Base-by-base conservation (phyloP, 2,797 vertebrate genomes). In the Paratrypauchen microcephalus region DNA sequence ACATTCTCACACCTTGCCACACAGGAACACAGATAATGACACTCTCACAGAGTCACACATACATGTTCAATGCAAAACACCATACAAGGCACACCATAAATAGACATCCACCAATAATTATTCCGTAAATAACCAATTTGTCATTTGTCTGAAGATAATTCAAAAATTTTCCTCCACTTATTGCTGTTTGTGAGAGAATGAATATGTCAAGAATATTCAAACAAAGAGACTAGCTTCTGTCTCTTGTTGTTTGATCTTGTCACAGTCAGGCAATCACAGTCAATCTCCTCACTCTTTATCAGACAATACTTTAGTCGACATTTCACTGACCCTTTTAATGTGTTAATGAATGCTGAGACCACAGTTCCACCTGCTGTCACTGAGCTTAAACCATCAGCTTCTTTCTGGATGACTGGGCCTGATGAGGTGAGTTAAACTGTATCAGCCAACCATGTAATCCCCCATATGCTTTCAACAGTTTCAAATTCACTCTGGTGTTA, bases 361-460 rank as follows among this genome's bases (percentile, higher is more conserved):
- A 65, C 63, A 50, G 45, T 65, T 72, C 67, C 78, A 65, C 70
- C 72, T 72, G 63, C 63, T 58, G 61, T 79, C 74, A 69, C 62
- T 68, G 58, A 60, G 73, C 41, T 64, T 47, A 47, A 87, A 73
- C 73, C 77, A 59, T 81, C 76, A 81, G 79, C 73, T 70, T 83
- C 68, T 79, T 75, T 73, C 75, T 62, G 68, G 73, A 74, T n/a
- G 50, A 72, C 54, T 36, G 72, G 66, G 60, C 63, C 60, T 66
- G 65, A 84, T 80, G 70, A 84, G 73, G 75, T 77, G 72, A 79
- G 81, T 80, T 62, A 66, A 66, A 39, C 45, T 72, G 67, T 77
- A 84, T 81, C 74, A 70, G 71, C 73, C 64, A 70, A 69, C 77
- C 64, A 74, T 77, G 84, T 82, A 78, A 79, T 86, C 66, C 69